These are phyloP conservation scores for Hemibagrus guttatus DNA, from an alignment of 2,797 vertebrate species.

Conservation along the genomic window DNA sequence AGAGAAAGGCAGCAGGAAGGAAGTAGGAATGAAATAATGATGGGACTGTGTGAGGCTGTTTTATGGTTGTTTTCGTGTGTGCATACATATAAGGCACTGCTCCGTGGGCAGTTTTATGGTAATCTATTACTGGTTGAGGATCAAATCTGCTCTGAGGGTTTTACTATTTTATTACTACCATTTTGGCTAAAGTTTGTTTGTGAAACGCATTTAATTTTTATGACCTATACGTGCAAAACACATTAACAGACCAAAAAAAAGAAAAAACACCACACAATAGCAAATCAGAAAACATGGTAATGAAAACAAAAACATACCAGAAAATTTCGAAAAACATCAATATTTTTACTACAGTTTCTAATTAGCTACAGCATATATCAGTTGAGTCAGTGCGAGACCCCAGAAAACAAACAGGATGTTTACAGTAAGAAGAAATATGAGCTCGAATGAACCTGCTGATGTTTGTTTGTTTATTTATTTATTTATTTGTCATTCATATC, in stretches of 20 bases:
- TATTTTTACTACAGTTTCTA: not conserved
- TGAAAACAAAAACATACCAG: not conserved
- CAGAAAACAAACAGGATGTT: not conserved
- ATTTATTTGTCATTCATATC: too few relatives aligned
- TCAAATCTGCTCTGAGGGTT: not conserved
- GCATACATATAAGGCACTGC: not conserved
- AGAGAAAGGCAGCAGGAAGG: constrained; percentile 22
- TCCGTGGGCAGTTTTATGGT: not conserved
- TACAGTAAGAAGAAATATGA: not conserved
- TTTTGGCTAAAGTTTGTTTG: constrained; percentile 1
- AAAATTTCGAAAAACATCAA: not conserved
- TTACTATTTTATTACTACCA: not conserved
- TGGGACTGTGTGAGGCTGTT: constrained; percentile 12
- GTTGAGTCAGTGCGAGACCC: too few relatives aligned
- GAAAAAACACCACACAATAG: too few relatives aligned
- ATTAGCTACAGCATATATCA: not conserved
- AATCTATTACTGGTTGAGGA: not conserved
- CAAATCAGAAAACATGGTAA: not conserved
- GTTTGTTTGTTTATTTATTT: not conserved
- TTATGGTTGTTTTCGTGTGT: not conserved
- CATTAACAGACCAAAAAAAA: not conserved
- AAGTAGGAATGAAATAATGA: constrained; percentile 31
- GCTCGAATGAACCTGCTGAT: not conserved
- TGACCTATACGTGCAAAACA: not conserved
- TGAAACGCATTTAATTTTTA: not conserved